Base-by-base conservation (phyloP, 2,113 vertebrate species). In the Lepidothrix coronata region DNA sequence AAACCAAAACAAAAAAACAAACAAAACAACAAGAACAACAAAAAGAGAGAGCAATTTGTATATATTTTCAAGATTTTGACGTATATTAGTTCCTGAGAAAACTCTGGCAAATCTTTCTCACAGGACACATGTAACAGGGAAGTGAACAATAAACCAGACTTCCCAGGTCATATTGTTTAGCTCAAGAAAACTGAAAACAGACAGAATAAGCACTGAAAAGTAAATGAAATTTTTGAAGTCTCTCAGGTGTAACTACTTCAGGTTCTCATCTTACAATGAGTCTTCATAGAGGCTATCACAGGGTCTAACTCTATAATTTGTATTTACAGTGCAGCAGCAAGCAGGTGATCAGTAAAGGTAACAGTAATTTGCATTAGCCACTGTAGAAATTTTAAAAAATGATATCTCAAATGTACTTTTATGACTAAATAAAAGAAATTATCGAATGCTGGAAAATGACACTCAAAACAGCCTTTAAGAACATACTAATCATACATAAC, bases 131-230 rank as follows among this genome's bases (percentile, higher is more conserved):
- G 0, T 48, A 67, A 31, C 27, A 57, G 12, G 23, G 30, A 76
- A 85, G 14, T 27, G 58, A 79, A 59, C 33, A 51, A 55, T 24
- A 58, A 76, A 55, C 31, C 31, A 70, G 27, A 73, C 31, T 78
- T 85, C 48, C 55, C 46, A 33, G 18, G 19, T 89, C 31, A 20
- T 33, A 35, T 21, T 59, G n/a, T 51, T 89, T 39, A 63, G 24
- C 19, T 35, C 18, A 70, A 88, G 30, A 96, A 73, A 82, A 83
- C 18, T 83, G 63, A 20, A 85, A 92, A 87, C 11, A 76, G 80
- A 74, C 8, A 85, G 25, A 83, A 46, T 31, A 88, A 95, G 61
- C 28, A 68, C 4, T 59, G 37, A 85, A 85, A 89, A 70, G 13
- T n/a, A 74, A 76, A 84, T 51, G 8, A 71, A 58, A 21, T 46